Evolutionary conservation across 2,888 invertebrate genomes (phyloP).

Genomic region (Adelognathus sp.): DNA sequence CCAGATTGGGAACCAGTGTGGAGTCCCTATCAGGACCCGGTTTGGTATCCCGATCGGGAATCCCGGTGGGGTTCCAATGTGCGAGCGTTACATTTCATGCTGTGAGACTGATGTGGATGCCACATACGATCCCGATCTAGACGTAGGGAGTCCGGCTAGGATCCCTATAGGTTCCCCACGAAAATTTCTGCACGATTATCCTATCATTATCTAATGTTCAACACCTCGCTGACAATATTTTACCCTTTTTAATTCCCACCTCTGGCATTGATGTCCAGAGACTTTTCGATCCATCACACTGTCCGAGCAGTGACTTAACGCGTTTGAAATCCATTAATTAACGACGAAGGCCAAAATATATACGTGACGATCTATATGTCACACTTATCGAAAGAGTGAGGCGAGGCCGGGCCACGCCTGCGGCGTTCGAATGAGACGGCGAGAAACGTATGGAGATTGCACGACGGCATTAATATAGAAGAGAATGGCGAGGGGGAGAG

Average conservation of each 20-base stretch:
- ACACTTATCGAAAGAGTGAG: slow-evolving; percentile 39
- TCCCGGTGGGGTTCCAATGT: too few relatives aligned
- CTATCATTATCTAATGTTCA: too few relatives aligned
- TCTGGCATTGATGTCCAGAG: not conserved
- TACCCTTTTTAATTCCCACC: not conserved
- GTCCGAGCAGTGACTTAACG: not conserved
- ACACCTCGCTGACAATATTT: not conserved
- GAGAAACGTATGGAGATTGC: slow-evolving; percentile 61
- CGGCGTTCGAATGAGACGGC: slow-evolving; percentile 58
- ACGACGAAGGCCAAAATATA: slow-evolving; percentile 17
- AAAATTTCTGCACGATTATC: too few relatives aligned
- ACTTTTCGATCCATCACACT: not conserved
- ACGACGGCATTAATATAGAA: slow-evolving; percentile 63
- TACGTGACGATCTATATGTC: slow-evolving; percentile 33
- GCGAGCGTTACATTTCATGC: too few relatives aligned
- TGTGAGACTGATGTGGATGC: too few relatives aligned
- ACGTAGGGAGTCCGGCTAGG: too few relatives aligned
- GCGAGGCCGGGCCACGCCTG: slow-evolving; percentile 53
- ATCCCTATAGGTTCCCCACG: too few relatives aligned
- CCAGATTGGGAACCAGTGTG: too few relatives aligned
- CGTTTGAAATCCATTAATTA: slow-evolving; percentile 23
- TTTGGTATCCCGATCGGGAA: too few relatives aligned
- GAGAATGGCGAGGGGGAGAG: slow-evolving; percentile 29
- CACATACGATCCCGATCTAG: too few relatives aligned
- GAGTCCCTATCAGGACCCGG: too few relatives aligned